Evolutionary conservation across 1,140 invertebrate species (phyloP).

Genomic region (Aleiodes sp.): DNA sequence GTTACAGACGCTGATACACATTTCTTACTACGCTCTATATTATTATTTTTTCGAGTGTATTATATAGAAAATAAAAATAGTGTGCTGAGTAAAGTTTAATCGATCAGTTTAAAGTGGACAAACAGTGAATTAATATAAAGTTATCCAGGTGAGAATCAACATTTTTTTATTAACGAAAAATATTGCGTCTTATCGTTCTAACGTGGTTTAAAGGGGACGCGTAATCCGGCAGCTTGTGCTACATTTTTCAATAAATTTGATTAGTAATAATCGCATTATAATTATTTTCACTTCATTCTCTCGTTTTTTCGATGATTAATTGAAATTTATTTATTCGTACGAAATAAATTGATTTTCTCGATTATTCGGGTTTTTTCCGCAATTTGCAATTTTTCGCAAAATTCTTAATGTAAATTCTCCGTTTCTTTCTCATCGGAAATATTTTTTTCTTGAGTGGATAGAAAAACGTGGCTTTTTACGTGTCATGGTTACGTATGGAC

Average conservation of each 20-base stretch:
- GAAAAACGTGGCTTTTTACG: too few species aligned
- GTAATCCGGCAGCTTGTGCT: slow-evolving; percentile 11
- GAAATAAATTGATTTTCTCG: too few species aligned
- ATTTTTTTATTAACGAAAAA: not conserved
- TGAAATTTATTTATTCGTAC: too few species aligned
- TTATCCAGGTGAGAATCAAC: not conserved
- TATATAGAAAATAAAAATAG: not conserved
- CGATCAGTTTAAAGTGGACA: not conserved
- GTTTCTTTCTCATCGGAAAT: too few species aligned
- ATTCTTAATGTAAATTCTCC: too few species aligned
- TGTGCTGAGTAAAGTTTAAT: not conserved
- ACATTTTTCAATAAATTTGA: not conserved
- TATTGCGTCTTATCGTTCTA: not conserved
- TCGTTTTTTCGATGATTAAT: too few species aligned
- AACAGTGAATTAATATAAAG: not conserved
- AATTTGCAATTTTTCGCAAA: too few species aligned
- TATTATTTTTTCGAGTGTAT: not conserved
- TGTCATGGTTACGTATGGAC: too few species aligned
- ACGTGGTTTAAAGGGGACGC: not conserved
- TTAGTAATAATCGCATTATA: too few species aligned
- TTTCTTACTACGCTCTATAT: not conserved
- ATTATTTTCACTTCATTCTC: too few species aligned
- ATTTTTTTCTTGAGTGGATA: too few species aligned
- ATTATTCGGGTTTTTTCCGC: too few species aligned
- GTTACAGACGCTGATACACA: not conserved